phyloP scores from a whole-genome alignment of 2,888 invertebrate species.

The Operophtera brumata region DNA sequence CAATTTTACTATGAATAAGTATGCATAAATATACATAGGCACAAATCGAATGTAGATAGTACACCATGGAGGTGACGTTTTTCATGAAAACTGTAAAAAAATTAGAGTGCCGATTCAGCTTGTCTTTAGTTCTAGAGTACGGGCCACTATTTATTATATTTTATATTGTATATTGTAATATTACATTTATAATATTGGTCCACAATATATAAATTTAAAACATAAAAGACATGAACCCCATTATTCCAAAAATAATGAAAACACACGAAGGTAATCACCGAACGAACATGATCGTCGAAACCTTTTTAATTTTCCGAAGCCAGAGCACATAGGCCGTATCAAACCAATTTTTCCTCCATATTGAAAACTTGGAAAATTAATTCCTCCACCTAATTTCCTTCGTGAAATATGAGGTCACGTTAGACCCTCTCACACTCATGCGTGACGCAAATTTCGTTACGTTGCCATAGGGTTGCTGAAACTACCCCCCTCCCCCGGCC shows the following conservation, averaged over 20 bases:
- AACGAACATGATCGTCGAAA: slow-evolving; percentile 46
- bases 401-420: slow-evolving; percentile 73
- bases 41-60: too few species aligned
- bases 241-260: neutral
- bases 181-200: too few species aligned
- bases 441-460: slow-evolving; percentile 75
- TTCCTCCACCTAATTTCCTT: slow-evolving; percentile 73
- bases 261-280: slow-evolving; percentile 14
- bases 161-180: too few species aligned
- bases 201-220: too few species aligned
- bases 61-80: too few species aligned
- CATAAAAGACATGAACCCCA: neutral
- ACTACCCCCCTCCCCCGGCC: slow-evolving; percentile 71
- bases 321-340: slow-evolving; percentile 43
- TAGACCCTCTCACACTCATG: slow-evolving; percentile 54
- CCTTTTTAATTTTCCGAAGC: slow-evolving; percentile 65
- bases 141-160: too few species aligned
- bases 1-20: too few species aligned
- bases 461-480: slow-evolving; percentile 73
- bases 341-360: slow-evolving; percentile 67
- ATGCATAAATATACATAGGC: too few species aligned
- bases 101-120: too few species aligned
- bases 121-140: too few species aligned
- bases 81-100: too few species aligned
- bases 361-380: slow-evolving; percentile 71